Percentiles rank a stretch among this genome's conserved stretches.
Evolutionary conservation across 2,797 vertebrate species (phyloP).

Genomic region (Sebastes oblongus): DNA sequence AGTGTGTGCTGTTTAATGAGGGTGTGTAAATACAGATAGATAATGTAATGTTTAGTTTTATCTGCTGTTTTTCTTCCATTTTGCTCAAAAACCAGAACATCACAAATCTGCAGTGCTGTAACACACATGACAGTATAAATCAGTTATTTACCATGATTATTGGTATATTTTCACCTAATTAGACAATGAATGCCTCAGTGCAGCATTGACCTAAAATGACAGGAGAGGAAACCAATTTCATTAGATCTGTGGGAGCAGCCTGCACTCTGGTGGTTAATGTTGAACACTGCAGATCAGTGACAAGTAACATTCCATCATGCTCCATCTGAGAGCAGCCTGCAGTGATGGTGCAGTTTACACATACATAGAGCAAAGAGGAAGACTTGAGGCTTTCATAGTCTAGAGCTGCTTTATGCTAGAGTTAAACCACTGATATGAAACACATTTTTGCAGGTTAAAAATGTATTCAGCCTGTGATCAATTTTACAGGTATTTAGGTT

Average conservation of each 20-base stretch:
- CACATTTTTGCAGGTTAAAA: background rate
- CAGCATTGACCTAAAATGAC: background rate
- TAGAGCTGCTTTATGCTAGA: background rate
- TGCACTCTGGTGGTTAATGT: conserved; percentile 66
- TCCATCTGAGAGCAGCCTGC: background rate
- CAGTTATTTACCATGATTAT: background rate
- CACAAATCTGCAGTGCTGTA: background rate
- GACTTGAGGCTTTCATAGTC: background rate
- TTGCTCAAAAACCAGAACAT: background rate
- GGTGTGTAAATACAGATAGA: background rate
- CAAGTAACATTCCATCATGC: background rate
- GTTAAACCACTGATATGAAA: background rate
- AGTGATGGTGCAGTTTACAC: conserved; percentile 17
- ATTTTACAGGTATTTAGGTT: background rate
- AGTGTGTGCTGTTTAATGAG: background rate
- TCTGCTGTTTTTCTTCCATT: background rate
- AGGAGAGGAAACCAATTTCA: background rate
- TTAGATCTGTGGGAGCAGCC: conserved; percentile 17
- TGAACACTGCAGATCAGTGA: conserved; percentile 34
- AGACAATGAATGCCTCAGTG: background rate
- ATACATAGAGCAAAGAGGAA: background rate
- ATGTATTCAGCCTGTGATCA: background rate
- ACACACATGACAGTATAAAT: background rate
- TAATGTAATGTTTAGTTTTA: background rate
- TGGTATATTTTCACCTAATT: background rate